These are phyloP conservation scores for Nasonia oneida DNA, from an alignment of 2,888 invertebrate genomes.

Conservation along the genomic window DNA sequence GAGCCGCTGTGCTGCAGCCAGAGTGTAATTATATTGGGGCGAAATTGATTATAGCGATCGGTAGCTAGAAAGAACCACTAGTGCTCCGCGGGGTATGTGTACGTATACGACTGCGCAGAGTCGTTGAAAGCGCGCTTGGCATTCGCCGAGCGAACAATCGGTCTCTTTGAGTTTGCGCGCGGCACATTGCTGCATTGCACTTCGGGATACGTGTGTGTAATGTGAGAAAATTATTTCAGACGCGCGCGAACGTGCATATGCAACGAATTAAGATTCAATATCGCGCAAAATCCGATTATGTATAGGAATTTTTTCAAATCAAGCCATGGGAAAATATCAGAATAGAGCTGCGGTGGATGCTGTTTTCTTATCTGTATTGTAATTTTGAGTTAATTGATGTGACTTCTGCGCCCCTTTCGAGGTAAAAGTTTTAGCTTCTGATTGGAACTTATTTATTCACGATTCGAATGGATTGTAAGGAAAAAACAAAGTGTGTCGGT, in stretches of 20 bases:
- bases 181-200: neutral
- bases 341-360: neutral
- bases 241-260: slow-evolving; percentile 3
- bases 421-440: too few relatives aligned
- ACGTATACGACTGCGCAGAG: neutral
- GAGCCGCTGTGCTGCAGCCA: neutral
- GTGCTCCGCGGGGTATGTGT: neutral
- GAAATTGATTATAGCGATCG: slow-evolving; percentile 57
- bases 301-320: neutral
- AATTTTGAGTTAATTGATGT: slow-evolving; percentile 49
- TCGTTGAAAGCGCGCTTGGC: slow-evolving; percentile 40
- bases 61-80: neutral
- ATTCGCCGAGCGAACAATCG: slow-evolving; percentile 52
- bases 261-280: slow-evolving; percentile 52
- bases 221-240: slow-evolving; percentile 60
- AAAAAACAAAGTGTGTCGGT: too few relatives aligned
- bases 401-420: neutral
- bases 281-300: slow-evolving; percentile 28
- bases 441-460: too few relatives aligned
- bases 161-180: slow-evolving; percentile 41
- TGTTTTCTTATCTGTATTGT: slow-evolving; percentile 15
- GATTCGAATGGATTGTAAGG: neutral
- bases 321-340: slow-evolving; percentile 53
- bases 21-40: slow-evolving; percentile 56
- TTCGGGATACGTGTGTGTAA: neutral